Evolutionary conservation across 2,888 invertebrate species (phyloP).

Genomic region (Melinopterus prodromus): DNA sequence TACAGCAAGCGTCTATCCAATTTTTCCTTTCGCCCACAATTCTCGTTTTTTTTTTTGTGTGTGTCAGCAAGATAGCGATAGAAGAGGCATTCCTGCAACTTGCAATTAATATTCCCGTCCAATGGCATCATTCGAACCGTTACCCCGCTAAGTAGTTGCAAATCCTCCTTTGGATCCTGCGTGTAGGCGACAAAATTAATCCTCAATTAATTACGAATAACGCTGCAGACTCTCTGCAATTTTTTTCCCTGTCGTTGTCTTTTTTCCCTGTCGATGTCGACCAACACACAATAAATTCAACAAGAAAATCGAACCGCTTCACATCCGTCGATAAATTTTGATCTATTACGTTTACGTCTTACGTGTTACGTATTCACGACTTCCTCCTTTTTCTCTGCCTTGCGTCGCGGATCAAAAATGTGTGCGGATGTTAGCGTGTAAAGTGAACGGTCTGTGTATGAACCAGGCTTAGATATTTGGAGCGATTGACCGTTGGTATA

Average conservation of each 20-base stretch:
- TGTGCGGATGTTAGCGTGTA: background rate
- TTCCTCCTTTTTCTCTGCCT: background rate
- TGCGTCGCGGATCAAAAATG: background rate
- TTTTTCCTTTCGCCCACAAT: background rate
- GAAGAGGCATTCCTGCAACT: background rate
- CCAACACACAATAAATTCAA: background rate
- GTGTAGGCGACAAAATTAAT: slow-evolving; percentile 4
- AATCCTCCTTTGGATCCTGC: background rate
- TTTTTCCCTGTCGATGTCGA: background rate
- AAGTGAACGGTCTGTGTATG: background rate
- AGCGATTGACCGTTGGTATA: background rate
- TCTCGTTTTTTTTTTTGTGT: background rate
- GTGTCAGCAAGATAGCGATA: background rate
- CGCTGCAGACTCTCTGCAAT: background rate
- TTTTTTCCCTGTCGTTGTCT: background rate
- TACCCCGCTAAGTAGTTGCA: background rate
- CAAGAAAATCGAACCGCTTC: background rate
- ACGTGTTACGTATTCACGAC: background rate
- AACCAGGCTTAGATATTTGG: background rate
- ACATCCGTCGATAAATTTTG: slow-evolving; percentile 4
- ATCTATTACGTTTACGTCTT: background rate
- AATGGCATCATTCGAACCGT: background rate
- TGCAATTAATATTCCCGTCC: background rate
- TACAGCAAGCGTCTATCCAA: background rate
- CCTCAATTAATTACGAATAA: background rate